A percentile compares a stretch with the other conserved stretches of the same genome.
Conservation (phyloP, 2,797 vertebrate genomes). For the Hippoglossus hippoglossus region DNA sequence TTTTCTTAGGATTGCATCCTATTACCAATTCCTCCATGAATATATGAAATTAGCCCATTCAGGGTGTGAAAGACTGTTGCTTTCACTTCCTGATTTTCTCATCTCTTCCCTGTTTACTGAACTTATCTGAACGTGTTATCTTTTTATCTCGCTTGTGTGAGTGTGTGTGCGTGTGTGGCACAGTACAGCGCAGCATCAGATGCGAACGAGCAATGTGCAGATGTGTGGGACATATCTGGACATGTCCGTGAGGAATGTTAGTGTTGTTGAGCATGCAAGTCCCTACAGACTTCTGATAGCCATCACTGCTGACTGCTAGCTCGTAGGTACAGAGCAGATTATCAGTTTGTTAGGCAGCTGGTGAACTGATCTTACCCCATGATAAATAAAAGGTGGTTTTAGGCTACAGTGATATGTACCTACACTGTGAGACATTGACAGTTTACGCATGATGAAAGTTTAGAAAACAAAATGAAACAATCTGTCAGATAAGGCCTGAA, state of each 20-base stretch:
- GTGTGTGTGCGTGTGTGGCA: background rate
- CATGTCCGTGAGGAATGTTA: conserved; percentile 68
- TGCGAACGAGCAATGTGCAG: background rate
- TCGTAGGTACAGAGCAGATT: background rate
- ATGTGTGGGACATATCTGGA: conserved; percentile 55
- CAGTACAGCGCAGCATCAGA: background rate
- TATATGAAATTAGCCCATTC: background rate
- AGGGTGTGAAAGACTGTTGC: background rate
- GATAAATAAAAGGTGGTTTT: too few species aligned
- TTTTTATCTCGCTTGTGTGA: background rate
- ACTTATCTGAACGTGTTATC: background rate
- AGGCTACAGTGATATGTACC: background rate
- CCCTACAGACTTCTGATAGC: conserved; percentile 43
- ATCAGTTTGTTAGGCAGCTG: background rate
- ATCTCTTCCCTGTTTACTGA: background rate
- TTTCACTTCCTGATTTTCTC: conserved; percentile 8
- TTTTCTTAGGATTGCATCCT: background rate
- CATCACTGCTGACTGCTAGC: conserved; percentile 2
- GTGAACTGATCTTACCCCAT: background rate
- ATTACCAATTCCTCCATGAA: background rate
- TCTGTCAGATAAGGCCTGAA: background rate
- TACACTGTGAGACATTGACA: too few species aligned
- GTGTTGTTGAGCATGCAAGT: conserved; percentile 40
- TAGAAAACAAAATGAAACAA: background rate
- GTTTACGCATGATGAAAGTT: too few species aligned